Conservation (phyloP, 2,797 vertebrate genomes). For the Eospalax fontanierii region DNA sequence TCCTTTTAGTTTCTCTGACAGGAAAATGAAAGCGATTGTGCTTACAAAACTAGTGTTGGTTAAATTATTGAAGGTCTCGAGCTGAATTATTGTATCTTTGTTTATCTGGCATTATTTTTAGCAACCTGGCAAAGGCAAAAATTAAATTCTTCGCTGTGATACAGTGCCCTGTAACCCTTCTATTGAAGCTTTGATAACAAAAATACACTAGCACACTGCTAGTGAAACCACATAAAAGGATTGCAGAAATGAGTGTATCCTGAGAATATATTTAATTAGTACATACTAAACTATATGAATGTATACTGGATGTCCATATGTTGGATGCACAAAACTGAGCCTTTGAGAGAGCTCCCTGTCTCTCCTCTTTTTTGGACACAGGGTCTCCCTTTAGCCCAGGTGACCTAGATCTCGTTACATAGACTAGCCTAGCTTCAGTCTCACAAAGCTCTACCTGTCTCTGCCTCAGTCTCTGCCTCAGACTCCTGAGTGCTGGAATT, state of each 20-base stretch:
- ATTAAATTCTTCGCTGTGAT: slow-evolving; percentile 33
- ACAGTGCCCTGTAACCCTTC: background rate
- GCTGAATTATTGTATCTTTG: slow-evolving; percentile 71
- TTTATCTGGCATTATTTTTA: slow-evolving; percentile 63
- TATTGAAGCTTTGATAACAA: slow-evolving; percentile 3
- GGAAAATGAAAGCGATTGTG: slow-evolving; percentile 71
- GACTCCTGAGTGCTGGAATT: too few species aligned
- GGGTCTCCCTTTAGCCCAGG: too few species aligned
- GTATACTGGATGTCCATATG: background rate
- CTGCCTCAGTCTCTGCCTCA: too few species aligned
- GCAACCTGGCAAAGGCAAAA: slow-evolving; percentile 41
- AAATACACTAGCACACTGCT: background rate
- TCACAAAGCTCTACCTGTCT: too few species aligned
- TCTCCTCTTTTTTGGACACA: too few species aligned
- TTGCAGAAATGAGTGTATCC: background rate
- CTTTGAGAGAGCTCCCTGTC: background rate
- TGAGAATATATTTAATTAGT: background rate
- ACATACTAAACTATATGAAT: background rate
- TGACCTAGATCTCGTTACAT: too few species aligned
- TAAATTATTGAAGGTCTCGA: slow-evolving; percentile 69
- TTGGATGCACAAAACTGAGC: background rate
- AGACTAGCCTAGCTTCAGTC: too few species aligned
- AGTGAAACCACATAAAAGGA: slow-evolving; percentile 14
- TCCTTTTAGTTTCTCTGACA: slow-evolving; percentile 62
- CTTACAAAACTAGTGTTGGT: slow-evolving; percentile 65